phyloP scores from a whole-genome alignment of 2,113 vertebrate genomes.

The Centrocercus urophasianus region DNA sequence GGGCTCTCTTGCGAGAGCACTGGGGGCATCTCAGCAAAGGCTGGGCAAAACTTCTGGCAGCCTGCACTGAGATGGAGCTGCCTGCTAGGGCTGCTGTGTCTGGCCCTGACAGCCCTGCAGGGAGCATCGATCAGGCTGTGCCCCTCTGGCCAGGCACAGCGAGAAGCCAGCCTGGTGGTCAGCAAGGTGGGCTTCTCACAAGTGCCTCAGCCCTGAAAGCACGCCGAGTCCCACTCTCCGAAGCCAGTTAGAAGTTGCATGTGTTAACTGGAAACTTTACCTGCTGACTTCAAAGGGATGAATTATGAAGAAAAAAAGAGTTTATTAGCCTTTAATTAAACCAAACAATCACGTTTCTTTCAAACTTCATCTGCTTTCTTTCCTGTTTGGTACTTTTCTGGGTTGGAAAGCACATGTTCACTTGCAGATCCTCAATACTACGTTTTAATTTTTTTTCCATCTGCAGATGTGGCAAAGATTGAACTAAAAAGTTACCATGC shows the following conservation, averaged over 20 bases:
- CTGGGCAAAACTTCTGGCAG: neutral
- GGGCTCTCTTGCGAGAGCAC: neutral
- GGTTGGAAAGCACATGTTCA: neutral
- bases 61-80: neutral
- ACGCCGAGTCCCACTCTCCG: neutral
- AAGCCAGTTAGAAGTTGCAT: neutral
- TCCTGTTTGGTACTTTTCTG: neutral
- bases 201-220: neutral
- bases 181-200: neutral
- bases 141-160: neutral
- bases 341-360: neutral
- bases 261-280: neutral
- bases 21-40: neutral
- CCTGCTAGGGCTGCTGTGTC: neutral
- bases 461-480: neutral
- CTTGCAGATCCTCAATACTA: neutral
- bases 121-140: neutral
- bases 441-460: neutral
- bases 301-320: neutral
- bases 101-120: fast-evolving
- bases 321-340: neutral
- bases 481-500: neutral
- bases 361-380: neutral
- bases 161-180: neutral
- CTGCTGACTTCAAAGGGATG: neutral